Evolutionary conservation across 2,113 vertebrate species (phyloP), one percentile per base, ranked within the genome.

Genomic region (Gambusia holbrooki): DNA sequence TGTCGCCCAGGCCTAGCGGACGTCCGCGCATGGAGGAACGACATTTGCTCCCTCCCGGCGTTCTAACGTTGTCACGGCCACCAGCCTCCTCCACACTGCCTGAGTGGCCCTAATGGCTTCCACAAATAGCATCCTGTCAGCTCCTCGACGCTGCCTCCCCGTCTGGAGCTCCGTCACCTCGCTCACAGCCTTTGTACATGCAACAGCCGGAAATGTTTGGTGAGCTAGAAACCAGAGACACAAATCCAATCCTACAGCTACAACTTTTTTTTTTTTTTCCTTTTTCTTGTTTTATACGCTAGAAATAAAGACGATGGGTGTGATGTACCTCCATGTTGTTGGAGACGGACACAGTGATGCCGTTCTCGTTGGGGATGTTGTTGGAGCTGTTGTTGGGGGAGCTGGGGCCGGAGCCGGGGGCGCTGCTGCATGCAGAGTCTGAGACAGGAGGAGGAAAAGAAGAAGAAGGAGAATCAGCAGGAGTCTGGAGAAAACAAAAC

Each of bases 311-410:
- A 10, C 2, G 9, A n/a, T 9, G 51, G 17, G 9, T 3, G 22
- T 19, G 29, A 7, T 66, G 74, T 89, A 98, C 97, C 96, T 98
- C 97, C 0, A 93, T 88, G 29, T 93, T 95, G 87, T 96, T 90
- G 81, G 93, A 95, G 75, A 96, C 82, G 0, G 96, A 86, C 58
- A 95, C 94, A 0, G 93, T 63, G 61, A 96, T 94, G 82, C 97
- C 97, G 0, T 99, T 98, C 90, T 99, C 97, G 0, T 95, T 58
- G 80, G 96, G 96, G 88, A 96, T 96, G 83, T 96, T 96, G 89
- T 96, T 96, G 78, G 96, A 97, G 93, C 97, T 98, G 94, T 98
- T 99, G 92, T 97, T 98, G 2, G 97, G 97, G 62, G 97, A 99
- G 90, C 97, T 99, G 51, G 97, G 97, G 19, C 97, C 97, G 1